Conservation (phyloP, 2,888 invertebrate species). For the Prenolepis imparis region DNA sequence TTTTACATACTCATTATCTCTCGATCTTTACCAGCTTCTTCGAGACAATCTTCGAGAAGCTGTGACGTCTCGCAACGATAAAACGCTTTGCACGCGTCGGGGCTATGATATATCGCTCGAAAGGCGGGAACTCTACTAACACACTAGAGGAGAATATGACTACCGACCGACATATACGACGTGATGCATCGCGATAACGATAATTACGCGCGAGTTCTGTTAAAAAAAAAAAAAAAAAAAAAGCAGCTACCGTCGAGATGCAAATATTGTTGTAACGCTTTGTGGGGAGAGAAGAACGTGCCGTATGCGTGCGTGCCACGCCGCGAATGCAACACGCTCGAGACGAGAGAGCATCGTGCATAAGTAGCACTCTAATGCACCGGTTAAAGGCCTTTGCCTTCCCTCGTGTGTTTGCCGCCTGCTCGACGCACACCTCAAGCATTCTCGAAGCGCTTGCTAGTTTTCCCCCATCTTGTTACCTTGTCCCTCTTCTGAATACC, state of each 20-base stretch:
- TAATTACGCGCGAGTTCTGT: constrained; percentile 22
- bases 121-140: background rate
- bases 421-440: constrained; percentile 42
- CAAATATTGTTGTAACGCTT: constrained; percentile 35
- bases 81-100: constrained; percentile 24
- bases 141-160: constrained; percentile 33
- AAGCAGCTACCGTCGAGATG: constrained; percentile 4
- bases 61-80: constrained; percentile 18
- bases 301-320: background rate
- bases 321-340: constrained; percentile 26
- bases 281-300: background rate
- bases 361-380: constrained; percentile 49
- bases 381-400: constrained; percentile 24
- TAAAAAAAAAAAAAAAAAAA: background rate
- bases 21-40: background rate
- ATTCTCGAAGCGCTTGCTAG: constrained; percentile 31
- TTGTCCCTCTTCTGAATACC: background rate
- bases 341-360: constrained; percentile 29
- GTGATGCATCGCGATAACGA: constrained; percentile 34
- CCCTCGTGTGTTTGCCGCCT: constrained; percentile 29
- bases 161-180: background rate
- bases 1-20: constrained; percentile 1
- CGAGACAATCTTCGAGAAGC: constrained; percentile 11
- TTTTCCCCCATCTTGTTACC: constrained; percentile 1
- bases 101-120: constrained; percentile 31